Conservation (phyloP, 2,113 vertebrate genomes). For the Psilopogon haemacephalus region DNA sequence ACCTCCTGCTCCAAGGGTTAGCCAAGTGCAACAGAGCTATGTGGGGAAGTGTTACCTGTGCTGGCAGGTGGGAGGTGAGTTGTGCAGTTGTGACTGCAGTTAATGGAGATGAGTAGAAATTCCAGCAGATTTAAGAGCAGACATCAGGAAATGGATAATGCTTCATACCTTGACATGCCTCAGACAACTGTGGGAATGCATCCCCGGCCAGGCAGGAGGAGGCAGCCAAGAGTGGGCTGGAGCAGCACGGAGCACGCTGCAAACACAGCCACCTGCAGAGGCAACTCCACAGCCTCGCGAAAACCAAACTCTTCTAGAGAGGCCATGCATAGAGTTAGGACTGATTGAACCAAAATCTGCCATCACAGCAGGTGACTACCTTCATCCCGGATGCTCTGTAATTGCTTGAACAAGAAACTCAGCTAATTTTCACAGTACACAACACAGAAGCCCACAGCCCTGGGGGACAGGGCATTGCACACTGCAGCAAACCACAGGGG, state of each 20-base stretch:
- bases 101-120: neutral
- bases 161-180: neutral
- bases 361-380: neutral
- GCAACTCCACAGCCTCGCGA: neutral
- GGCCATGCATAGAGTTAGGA: neutral
- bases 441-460: accelerated
- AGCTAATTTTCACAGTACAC: neutral
- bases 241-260: neutral
- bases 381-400: neutral
- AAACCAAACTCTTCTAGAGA: neutral
- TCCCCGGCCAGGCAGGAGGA: neutral
- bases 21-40: neutral
- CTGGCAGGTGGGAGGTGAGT: neutral
- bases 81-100: neutral
- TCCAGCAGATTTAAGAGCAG: constrained; percentile 34
- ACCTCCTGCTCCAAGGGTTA: neutral
- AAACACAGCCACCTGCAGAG: accelerated
- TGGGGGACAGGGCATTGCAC: accelerated
- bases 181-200: neutral
- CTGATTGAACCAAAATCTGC: neutral
- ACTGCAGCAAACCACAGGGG: neutral
- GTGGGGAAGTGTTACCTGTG: neutral
- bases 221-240: neutral
- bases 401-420: neutral
- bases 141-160: constrained; percentile 21